These are phyloP conservation scores for Ceratitis capitata DNA, from an alignment of 1,140 invertebrate genomes.

Conservation along the genomic window DNA sequence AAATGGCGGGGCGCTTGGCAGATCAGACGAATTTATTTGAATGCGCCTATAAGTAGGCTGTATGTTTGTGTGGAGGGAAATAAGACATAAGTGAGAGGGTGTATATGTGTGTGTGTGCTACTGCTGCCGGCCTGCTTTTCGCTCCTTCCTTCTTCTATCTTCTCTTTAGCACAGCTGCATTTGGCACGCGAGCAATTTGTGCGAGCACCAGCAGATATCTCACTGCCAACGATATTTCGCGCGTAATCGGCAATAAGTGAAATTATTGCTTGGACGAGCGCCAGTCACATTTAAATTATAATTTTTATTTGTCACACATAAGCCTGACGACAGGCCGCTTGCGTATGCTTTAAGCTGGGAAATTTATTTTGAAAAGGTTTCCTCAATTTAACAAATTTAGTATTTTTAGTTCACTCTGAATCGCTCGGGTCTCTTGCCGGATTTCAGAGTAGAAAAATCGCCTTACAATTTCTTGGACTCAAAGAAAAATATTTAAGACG, in stretches of 20 bases:
- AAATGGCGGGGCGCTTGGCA: too few relatives aligned
- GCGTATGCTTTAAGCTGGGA: too few relatives aligned
- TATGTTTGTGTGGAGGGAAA: background rate
- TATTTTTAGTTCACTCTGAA: too few relatives aligned
- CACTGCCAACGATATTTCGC: background rate
- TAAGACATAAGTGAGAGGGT: background rate
- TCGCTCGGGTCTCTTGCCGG: too few relatives aligned
- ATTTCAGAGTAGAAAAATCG: too few relatives aligned
- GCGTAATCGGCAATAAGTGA: background rate
- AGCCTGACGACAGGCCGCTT: too few relatives aligned
- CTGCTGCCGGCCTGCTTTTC: background rate
- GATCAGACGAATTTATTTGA: background rate
- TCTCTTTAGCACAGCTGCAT: background rate
- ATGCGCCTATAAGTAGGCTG: background rate
- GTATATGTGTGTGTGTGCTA: background rate
- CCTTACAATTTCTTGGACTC: too few relatives aligned
- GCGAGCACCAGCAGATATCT: background rate
- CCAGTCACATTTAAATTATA: background rate
- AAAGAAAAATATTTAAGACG: too few relatives aligned
- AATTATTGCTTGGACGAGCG: slow-evolving; percentile 16
- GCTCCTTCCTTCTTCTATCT: too few relatives aligned
- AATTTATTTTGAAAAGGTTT: too few relatives aligned
- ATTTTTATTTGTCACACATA: background rate
- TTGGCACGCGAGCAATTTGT: background rate
- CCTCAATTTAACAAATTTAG: too few relatives aligned